Base-by-base conservation (phyloP, 1,140 invertebrate species). In the Lepidurus arcticus region DNA sequence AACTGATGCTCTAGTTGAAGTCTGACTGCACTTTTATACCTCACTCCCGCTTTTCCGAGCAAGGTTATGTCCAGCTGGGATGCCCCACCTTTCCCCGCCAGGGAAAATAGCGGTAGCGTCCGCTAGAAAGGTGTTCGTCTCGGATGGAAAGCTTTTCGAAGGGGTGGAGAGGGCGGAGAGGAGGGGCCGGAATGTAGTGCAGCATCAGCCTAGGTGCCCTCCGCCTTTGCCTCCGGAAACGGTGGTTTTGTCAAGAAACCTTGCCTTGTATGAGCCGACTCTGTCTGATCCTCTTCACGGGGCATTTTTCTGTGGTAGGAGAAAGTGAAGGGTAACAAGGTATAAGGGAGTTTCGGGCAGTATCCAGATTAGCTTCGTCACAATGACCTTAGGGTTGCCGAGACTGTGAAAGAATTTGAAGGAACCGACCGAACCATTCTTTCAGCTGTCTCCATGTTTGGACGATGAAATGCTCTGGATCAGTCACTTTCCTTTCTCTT, bases 141-240 rank as follows among this genome's bases (percentile, higher is more conserved):
- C 16, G 53, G 21, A 65, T 65, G 53, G 13, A 65, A 65, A 16
- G 34, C 34, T 34, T 34, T 4, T 34, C 34, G 34, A 34, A 34
- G 2, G 34, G 34, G 2, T 4, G 34, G 34, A 34, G 34, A 34
- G 34, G 34, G 34, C 34, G 34, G 3, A 3, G 4, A 34, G 34
- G 34, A 3, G 53, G 13, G 9, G 53, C 9, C 9, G 0, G 13
- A 65, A 65, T 65, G 53, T 65, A 11, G 13, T 13, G 53, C 53
- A 21, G n/a, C 21, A 16, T 21, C 53, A 65, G 3, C 8, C 53
- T 21, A 1, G 34, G 34, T 0, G 34, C 9, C 13, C 53, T 21
- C 53, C 53, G 13, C 53, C 53, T 65, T 65, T 65, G 53, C 53
- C 53, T 65, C 53, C 53, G 53, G 53, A 65, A 65, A 65, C 53